Conservation (phyloP, 2,888 invertebrate genomes). For the Hirtodrosophila histrioides region DNA sequence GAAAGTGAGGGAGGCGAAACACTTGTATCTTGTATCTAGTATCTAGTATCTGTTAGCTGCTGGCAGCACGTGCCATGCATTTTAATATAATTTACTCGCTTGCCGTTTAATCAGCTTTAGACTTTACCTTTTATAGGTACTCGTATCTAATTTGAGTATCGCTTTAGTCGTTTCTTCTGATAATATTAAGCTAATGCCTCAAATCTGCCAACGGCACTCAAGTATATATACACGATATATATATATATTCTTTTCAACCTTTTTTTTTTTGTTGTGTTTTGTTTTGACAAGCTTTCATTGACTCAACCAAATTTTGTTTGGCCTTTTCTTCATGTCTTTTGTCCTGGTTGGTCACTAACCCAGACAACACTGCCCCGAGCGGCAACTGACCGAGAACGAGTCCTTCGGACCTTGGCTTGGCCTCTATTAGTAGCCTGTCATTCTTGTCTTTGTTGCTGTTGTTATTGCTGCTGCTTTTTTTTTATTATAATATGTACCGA, state of each 20-base stretch:
- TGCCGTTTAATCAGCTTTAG: constrained; percentile 53
- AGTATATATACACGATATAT: constrained; percentile 8
- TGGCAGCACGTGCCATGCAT: constrained; percentile 58
- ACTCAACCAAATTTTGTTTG: constrained; percentile 43
- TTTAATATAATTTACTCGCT: constrained; percentile 52
- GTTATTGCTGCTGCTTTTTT: constrained; percentile 19
- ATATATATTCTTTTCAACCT: neutral
- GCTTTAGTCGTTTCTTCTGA: constrained; percentile 49
- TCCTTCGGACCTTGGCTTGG: constrained; percentile 49
- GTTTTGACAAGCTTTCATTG: constrained; percentile 39
- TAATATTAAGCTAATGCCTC: constrained; percentile 53
- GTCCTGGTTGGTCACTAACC: constrained; percentile 51
- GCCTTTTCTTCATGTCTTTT: constrained; percentile 31
- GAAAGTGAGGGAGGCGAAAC: constrained; percentile 10
- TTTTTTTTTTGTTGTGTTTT: constrained; percentile 5
- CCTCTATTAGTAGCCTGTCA: constrained; percentile 59
- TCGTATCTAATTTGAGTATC: constrained; percentile 60
- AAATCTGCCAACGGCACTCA: constrained; percentile 45
- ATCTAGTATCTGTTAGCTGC: constrained; percentile 21
- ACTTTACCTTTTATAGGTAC: constrained; percentile 42
- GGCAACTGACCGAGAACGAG: constrained; percentile 37
- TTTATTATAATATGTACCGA: constrained; percentile 44
- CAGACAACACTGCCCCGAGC: constrained; percentile 49
- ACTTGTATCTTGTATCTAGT: constrained; percentile 37
- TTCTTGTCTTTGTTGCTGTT: constrained; percentile 34